A percentile compares a stretch with the other conserved stretches of the same genome.
phyloP scores from a whole-genome alignment of 2,797 vertebrate genomes.

The Sarcoramphus papa region DNA sequence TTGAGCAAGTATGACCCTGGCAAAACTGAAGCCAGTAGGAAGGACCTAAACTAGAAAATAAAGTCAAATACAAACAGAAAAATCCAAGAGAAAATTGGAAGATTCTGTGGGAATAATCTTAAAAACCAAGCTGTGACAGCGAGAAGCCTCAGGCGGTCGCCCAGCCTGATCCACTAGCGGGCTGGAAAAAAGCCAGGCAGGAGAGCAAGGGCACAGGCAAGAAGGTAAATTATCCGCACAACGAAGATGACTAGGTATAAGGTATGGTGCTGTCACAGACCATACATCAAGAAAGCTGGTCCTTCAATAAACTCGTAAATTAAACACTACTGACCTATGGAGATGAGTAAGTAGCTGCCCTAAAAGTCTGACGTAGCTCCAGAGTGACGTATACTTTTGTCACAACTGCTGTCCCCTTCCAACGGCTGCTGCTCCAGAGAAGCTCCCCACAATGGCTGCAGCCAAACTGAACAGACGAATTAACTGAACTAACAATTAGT shows the following conservation, averaged over 20 bases:
- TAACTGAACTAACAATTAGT: slow-evolving; percentile 9
- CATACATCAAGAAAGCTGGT: neutral
- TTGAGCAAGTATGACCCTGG: neutral
- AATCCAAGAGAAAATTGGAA: neutral
- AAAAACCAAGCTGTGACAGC: neutral
- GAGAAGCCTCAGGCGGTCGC: rapidly evolving
- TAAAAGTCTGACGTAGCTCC: neutral
- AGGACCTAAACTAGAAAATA: neutral
- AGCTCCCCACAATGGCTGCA: neutral
- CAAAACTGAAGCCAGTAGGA: neutral
- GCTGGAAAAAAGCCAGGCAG: neutral
- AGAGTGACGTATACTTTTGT: neutral
- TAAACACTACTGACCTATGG: neutral
- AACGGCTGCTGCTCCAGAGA: neutral
- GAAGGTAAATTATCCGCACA: neutral
- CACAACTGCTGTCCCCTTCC: neutral
- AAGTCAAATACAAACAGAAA: neutral
- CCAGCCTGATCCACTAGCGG: neutral
- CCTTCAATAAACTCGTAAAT: neutral
- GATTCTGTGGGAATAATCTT: neutral
- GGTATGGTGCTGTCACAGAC: neutral
- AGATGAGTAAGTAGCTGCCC: neutral
- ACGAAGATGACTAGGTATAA: neutral
- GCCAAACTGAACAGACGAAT: slow-evolving; percentile 4
- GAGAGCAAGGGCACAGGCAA: neutral